phyloP scores from a whole-genome alignment of 2,113 vertebrate species.

The Ictalurus punctatus region DNA sequence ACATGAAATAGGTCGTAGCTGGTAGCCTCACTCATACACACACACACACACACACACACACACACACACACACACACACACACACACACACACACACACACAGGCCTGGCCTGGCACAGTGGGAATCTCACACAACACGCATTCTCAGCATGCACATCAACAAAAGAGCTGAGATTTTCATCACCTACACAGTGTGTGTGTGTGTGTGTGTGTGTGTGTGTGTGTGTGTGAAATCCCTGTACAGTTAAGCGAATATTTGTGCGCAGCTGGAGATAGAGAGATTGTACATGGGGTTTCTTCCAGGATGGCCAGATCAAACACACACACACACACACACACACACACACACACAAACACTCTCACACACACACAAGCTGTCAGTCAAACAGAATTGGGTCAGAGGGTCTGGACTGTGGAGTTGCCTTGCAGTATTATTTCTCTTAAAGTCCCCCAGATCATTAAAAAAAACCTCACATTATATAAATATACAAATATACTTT shows the following conservation, averaged over 20 bases:
- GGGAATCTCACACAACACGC: background rate
- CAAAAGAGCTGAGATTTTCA: slow-evolving; percentile 26
- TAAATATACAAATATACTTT: background rate
- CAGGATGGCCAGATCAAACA: background rate
- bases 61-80: background rate
- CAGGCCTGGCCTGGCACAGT: background rate
- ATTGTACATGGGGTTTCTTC: background rate
- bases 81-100: background rate
- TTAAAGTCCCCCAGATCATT: background rate
- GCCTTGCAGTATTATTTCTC: background rate
- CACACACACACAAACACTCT: slow-evolving; percentile 21
- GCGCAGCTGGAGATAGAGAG: slow-evolving; percentile 45
- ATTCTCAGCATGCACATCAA: background rate
- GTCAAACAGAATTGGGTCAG: slow-evolving; percentile 35
- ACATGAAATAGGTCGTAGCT: slow-evolving; percentile 19
- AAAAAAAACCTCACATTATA: background rate
- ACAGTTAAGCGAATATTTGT: slow-evolving; percentile 40
- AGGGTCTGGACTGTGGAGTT: background rate
- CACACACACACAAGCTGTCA: slow-evolving; percentile 34
- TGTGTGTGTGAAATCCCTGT: slow-evolving; percentile 32
- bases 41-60: background rate
- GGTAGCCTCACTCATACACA: background rate
- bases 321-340: slow-evolving; percentile 32
- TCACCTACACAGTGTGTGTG: slow-evolving; percentile 26
- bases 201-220: slow-evolving; percentile 28